These are phyloP conservation scores for Coilia nasus DNA, from an alignment of 2,797 vertebrate genomes.

Conservation along the genomic window DNA sequence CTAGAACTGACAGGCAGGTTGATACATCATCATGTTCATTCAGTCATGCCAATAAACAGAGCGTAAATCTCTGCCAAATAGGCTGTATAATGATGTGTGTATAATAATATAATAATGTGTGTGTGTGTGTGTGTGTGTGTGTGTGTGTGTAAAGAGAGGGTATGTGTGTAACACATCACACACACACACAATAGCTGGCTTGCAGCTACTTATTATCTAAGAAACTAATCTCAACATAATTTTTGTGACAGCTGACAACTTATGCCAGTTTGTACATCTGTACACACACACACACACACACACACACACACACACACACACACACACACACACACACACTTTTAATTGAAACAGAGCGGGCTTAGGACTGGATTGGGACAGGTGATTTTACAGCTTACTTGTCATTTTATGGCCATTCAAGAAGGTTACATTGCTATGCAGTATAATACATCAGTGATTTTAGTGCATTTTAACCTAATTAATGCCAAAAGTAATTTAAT, in stretches of 20 bases:
- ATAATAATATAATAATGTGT: background rate
- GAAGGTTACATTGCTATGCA: background rate
- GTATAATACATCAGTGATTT: background rate
- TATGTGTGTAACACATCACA: background rate
- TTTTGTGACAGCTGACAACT: conserved; percentile 1
- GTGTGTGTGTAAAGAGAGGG: background rate
- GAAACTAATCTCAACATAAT: background rate
- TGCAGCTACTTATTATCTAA: background rate
- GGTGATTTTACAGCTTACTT: background rate
- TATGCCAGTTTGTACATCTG: background rate
- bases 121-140: too few relatives aligned
- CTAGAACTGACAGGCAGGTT: background rate
- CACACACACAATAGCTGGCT: background rate
- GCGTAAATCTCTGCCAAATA: background rate
- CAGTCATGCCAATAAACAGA: background rate
- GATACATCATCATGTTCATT: background rate
- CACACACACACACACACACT: too few relatives aligned
- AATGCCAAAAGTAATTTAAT: background rate
- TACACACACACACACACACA: background rate
- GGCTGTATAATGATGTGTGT: background rate
- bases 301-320: too few relatives aligned
- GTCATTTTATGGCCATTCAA: background rate
- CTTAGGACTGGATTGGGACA: background rate
- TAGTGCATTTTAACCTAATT: background rate
- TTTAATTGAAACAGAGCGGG: too few relatives aligned